A percentile compares a stretch with the other conserved stretches of the same genome.
Conservation (phyloP, 2,888 invertebrate species). For the Epistrophe eligans region DNA sequence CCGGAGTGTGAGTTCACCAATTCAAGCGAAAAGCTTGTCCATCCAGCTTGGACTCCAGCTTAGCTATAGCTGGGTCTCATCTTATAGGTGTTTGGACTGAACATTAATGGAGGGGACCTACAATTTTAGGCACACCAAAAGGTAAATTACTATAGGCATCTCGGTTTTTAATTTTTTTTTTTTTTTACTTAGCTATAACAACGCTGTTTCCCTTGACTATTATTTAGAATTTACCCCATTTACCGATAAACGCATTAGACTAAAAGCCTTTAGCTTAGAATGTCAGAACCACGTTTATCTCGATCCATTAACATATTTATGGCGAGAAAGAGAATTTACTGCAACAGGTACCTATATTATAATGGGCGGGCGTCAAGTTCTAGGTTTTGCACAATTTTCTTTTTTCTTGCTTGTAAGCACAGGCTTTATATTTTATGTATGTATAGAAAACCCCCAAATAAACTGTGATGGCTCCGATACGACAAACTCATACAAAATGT, state of each 20-base stretch:
- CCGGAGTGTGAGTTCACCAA: too few relatives aligned
- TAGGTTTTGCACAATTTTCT: not conserved
- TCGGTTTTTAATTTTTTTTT: not conserved
- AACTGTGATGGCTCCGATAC: not conserved
- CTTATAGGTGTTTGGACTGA: too few relatives aligned
- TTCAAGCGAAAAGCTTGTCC: too few relatives aligned
- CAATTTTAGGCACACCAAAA: too few relatives aligned
- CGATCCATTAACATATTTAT: conserved; percentile 57
- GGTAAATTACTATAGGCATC: too few relatives aligned
- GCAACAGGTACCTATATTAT: conserved; percentile 56
- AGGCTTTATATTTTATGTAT: not conserved
- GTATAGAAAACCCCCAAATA: conserved; percentile 6
- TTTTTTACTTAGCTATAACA: conserved; percentile 8
- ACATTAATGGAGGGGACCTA: too few relatives aligned
- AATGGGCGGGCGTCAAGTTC: conserved; percentile 27
- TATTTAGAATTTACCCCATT: conserved; percentile 26
- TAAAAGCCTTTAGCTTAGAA: conserved; percentile 44
- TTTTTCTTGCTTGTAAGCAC: not conserved
- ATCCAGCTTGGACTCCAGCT: too few relatives aligned
- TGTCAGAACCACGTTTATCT: conserved; percentile 25
- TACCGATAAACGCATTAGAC: conserved; percentile 19
- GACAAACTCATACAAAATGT: conserved; percentile 17
- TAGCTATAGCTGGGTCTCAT: too few relatives aligned
- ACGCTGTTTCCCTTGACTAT: not conserved
- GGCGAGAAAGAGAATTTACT: conserved; percentile 47